These are phyloP conservation scores for Teleopsis dalmanni DNA, from an alignment of 1,140 invertebrate genomes.

Conservation along the genomic window DNA sequence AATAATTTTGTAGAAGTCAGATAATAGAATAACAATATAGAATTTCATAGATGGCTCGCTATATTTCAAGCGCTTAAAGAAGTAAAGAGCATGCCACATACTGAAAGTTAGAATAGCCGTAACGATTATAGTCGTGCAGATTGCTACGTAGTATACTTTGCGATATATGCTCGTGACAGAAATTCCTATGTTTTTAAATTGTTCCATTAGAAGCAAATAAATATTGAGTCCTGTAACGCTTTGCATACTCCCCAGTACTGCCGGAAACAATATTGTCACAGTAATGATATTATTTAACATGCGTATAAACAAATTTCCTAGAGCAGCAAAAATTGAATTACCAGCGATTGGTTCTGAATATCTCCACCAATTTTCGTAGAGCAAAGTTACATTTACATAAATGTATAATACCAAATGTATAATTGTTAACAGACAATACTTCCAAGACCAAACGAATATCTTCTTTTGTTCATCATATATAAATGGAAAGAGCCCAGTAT, in stretches of 20 bases:
- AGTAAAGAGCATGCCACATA: constrained; percentile 15
- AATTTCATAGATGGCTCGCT: constrained; percentile 4
- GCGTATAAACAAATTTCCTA: too few species aligned
- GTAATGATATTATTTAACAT: neutral
- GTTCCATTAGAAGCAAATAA: constrained; percentile 6
- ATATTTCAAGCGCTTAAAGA: constrained; percentile 15
- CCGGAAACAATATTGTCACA: constrained; percentile 6
- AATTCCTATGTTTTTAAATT: constrained; percentile 10
- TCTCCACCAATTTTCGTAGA: too few species aligned
- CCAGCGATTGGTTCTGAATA: too few species aligned
- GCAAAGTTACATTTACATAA: neutral
- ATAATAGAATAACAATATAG: constrained; percentile 15
- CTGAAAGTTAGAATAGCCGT: neutral
- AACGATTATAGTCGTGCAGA: neutral
- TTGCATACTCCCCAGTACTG: constrained; percentile 5
- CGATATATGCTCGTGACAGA: constrained; percentile 7
- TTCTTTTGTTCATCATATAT: neutral
- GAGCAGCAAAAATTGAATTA: too few species aligned
- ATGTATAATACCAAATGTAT: neutral
- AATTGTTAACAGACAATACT: neutral
- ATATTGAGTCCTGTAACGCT: constrained; percentile 11
- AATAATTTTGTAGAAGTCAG: constrained; percentile 15
- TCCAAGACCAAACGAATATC: neutral
- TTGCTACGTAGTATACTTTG: constrained; percentile 6
- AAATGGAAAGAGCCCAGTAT: neutral